These are phyloP conservation scores for Neocrepidodera transversa DNA, from an alignment of 2,888 invertebrate genomes.

Conservation along the genomic window DNA sequence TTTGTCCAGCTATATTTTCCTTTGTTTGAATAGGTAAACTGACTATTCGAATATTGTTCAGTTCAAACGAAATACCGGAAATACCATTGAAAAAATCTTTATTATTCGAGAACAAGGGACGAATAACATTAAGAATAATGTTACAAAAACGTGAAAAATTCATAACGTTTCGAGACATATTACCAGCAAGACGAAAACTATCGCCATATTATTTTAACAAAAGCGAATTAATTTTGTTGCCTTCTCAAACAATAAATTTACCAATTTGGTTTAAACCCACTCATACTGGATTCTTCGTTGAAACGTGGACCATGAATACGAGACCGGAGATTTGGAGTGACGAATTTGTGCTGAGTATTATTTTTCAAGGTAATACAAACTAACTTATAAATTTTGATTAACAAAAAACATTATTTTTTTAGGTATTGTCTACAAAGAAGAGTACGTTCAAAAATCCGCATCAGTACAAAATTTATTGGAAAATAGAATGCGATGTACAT, in stretches of 20 bases:
- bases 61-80: constrained; percentile 35
- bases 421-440: constrained; percentile 30
- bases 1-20: neutral
- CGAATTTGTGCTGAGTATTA: neutral
- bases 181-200: constrained; percentile 15
- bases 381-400: neutral
- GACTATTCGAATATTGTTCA: constrained; percentile 40
- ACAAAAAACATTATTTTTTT: neutral
- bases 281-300: constrained; percentile 37
- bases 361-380: neutral
- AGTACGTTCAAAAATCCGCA: constrained; percentile 25
- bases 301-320: constrained; percentile 42
- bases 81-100: constrained; percentile 35
- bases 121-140: constrained; percentile 42
- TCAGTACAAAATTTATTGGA: constrained; percentile 38
- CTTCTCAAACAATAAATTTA: constrained; percentile 62
- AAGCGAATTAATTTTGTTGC: constrained; percentile 63
- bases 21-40: neutral
- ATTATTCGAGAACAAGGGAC: constrained; percentile 46
- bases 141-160: constrained; percentile 53
- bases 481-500: constrained; percentile 35
- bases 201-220: constrained; percentile 65
- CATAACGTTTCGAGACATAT: constrained; percentile 44
- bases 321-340: neutral
- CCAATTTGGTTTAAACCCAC: constrained; percentile 61